phyloP scores from a whole-genome alignment of 1,140 invertebrate species.

The Drosophila mojavensis region DNA sequence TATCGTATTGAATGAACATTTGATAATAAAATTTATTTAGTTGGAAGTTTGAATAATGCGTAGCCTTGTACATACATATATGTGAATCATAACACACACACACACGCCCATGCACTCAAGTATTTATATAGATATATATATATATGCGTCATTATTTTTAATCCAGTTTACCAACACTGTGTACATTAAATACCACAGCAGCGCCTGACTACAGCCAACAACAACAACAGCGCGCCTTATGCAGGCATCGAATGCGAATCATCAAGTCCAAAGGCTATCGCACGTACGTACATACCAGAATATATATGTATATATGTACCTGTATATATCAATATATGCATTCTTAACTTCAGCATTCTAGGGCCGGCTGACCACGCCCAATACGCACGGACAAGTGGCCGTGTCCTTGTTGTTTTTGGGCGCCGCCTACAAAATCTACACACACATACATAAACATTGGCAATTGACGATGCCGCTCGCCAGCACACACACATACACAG shows the following conservation, averaged over 20 bases:
- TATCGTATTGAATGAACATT: conserved; percentile 11
- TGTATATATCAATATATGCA: conserved; percentile 1
- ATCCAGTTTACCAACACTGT: conserved; percentile 46
- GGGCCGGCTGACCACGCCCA: conserved; percentile 51
- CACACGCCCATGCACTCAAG: conserved; percentile 9
- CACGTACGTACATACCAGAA: conserved; percentile 21
- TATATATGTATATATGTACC: background rate
- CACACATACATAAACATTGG: background rate
- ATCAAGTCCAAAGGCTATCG: conserved; percentile 54
- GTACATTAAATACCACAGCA: conserved; percentile 15
- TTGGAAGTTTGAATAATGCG: conserved; percentile 8
- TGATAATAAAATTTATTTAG: conserved; percentile 10
- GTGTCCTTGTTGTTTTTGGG: conserved; percentile 34
- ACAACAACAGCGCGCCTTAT: conserved; percentile 25
- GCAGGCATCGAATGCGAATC: conserved; percentile 6
- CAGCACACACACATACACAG: conserved; percentile 5
- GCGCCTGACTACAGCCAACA: conserved; percentile 34
- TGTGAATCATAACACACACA: conserved; percentile 34
- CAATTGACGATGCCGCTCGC: conserved; percentile 37
- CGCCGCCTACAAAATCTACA: conserved; percentile 23
- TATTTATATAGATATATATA: conserved; percentile 13
- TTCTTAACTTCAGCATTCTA: background rate
- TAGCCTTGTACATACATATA: conserved; percentile 1
- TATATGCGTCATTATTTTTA: conserved; percentile 54
- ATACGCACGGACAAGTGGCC: conserved; percentile 45